A percentile compares a stretch with the other conserved stretches of the same genome.
Evolutionary conservation across 2,888 invertebrate species (phyloP).

Genomic region (Euzetes globulus): DNA sequence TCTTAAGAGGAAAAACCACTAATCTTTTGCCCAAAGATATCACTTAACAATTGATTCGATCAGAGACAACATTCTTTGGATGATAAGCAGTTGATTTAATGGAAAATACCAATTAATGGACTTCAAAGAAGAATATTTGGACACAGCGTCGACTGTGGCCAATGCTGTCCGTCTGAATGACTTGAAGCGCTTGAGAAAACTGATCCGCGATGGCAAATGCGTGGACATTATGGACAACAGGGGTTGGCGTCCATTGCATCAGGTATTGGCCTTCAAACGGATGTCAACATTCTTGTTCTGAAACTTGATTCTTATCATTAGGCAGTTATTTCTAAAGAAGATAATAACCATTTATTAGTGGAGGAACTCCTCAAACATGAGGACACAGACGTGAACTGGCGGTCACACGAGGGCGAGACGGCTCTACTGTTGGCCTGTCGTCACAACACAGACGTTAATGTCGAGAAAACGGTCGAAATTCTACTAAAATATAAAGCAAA

Average conservation of each 20-base stretch:
- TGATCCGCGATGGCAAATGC: conserved; percentile 43
- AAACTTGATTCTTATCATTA: neutral
- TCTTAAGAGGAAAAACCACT: no score
- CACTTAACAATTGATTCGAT: neutral
- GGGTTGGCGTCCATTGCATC: conserved; percentile 49
- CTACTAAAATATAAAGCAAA: conserved; percentile 45
- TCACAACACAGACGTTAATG: conserved; percentile 35
- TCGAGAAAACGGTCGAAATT: conserved; percentile 39
- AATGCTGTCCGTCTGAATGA: conserved; percentile 39
- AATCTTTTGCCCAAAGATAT: neutral
- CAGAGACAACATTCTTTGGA: neutral
- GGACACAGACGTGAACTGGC: conserved; percentile 44
- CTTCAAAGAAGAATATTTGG: conserved; percentile 40
- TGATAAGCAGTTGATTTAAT: neutral
- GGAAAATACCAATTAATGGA: conserved; percentile 37
- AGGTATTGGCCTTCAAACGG: conserved; percentile 42
- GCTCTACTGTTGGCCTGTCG: conserved; percentile 46
- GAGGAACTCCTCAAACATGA: conserved; percentile 40
- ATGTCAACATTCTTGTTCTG: neutral
- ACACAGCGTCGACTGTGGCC: conserved; percentile 41
- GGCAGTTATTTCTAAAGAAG: conserved; percentile 40
- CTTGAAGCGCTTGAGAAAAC: conserved; percentile 32
- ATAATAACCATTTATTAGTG: conserved; percentile 44
- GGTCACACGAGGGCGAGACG: conserved; percentile 46
- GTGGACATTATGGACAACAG: conserved; percentile 48